phyloP scores from a whole-genome alignment of 1,140 invertebrate species.

The Eciton burchellii region DNA sequence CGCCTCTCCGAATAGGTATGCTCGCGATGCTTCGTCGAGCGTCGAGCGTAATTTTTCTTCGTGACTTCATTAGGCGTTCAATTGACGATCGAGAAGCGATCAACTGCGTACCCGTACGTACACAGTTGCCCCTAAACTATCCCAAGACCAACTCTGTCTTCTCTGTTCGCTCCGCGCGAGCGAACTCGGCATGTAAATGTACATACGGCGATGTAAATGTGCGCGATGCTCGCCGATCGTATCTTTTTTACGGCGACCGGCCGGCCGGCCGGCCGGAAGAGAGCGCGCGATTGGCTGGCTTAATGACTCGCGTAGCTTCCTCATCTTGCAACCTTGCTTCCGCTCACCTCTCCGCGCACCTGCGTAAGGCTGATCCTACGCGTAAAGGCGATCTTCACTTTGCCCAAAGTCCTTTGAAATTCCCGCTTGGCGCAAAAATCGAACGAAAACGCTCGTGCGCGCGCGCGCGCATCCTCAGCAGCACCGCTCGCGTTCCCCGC shows the following conservation, averaged over 20 bases:
- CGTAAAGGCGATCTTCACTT: no score
- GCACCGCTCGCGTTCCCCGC: conserved; percentile 34
- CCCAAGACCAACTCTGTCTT: not conserved
- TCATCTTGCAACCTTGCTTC: conserved; percentile 40
- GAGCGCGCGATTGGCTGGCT: not conserved
- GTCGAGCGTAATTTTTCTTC: conserved; percentile 43
- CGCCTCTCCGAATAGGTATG: conserved; percentile 24
- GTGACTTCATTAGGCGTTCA: conserved; percentile 52
- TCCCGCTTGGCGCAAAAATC: no score
- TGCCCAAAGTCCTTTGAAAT: no score
- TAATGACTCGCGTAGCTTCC: conserved; percentile 50
- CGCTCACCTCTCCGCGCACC: conserved; percentile 10
- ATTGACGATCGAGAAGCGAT: not conserved
- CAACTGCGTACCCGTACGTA: not conserved
- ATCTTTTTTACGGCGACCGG: conserved; percentile 18
- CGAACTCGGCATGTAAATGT: not conserved
- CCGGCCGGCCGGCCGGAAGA: not conserved
- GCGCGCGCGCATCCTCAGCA: not conserved
- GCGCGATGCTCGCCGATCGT: conserved; percentile 26
- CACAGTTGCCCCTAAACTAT: conserved; percentile 8
- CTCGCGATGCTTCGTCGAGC: conserved; percentile 46
- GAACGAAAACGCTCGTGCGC: not conserved
- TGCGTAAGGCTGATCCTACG: no score
- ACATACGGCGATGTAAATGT: conserved; percentile 22
- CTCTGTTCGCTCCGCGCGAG: not conserved